Evolutionary conservation across 1,140 invertebrate genomes (phyloP), one percentile per base, ranked within the genome.

Genomic region (Papilio polytes): DNA sequence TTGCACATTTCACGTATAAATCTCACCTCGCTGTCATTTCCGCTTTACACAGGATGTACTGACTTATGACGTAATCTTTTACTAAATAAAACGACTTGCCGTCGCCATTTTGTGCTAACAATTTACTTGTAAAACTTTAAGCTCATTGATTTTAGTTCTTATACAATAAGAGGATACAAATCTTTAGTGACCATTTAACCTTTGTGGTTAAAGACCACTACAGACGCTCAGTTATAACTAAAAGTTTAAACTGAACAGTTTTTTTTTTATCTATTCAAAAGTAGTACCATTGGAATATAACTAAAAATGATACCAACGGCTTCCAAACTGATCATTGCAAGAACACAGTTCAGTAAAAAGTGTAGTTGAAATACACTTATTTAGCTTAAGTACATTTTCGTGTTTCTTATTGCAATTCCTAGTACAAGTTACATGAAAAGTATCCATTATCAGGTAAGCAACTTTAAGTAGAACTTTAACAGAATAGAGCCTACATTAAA

Each of bases 11-110:
- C 56, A 26, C 15, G 77, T 41, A 66, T 78, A 44, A 59, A 78
- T 78, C 77, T 46, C 59, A 66, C 56, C 77, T 70, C 36, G 44
- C 20, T 48, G 77, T 63, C 77, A 78, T 66, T 63, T 66, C 77
- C 44, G 77, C 53, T 63, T 78, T 78, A 66, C 77, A 63, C 77
- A 22, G 10, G 36, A 31, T 76, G 77, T 44, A 63, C 53, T 41
- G n/a, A 66, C n/a, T 22, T 63, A 9, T 59, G n/a, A 66, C 36
- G 36, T 63, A 41, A 78, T 78, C 77, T 78, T n/a, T 78, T 66
- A 78, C 66, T 46, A 66, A 78, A 66, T 66, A 78, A 78, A 12
- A 46, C 44, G 26, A 78, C 31, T 78, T n/a, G 51, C 51, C 48
- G 20, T 9, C 26, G 63, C 63, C 63, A 70, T 70, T 70, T 70